Conservation (phyloP, 2,888 invertebrate genomes). For the Globia sparganii region DNA sequence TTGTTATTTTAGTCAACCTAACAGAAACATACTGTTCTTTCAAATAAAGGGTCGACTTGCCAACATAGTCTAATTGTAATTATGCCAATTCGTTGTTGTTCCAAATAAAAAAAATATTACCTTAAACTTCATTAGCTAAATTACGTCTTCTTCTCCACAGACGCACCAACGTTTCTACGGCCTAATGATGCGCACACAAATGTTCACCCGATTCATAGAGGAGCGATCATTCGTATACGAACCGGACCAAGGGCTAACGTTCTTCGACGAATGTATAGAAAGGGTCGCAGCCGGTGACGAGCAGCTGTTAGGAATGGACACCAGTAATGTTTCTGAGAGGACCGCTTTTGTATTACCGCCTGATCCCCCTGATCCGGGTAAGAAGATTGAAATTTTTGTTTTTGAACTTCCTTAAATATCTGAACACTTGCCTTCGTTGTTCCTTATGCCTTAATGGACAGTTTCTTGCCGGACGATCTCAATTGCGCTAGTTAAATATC, state of each 20-base stretch:
- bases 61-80: not conserved
- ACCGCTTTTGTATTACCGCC: slow-evolving; percentile 99
- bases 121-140: not conserved
- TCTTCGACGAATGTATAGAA: slow-evolving; percentile 99
- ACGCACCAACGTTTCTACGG: slow-evolving; percentile 96
- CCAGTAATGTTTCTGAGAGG: slow-evolving; percentile 94
- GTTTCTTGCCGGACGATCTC: not conserved
- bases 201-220: slow-evolving; percentile 99
- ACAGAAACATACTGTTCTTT: not conserved
- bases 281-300: slow-evolving; percentile 89
- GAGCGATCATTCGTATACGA: slow-evolving; percentile 99
- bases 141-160: slow-evolving; percentile 72
- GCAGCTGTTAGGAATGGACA: slow-evolving; percentile 95
- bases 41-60: not conserved
- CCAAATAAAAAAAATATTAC: not conserved
- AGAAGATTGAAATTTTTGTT: not conserved
- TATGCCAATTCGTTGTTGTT: not conserved
- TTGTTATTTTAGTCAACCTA: not conserved
- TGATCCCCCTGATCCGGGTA: slow-evolving; percentile 91
- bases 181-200: slow-evolving; percentile 97
- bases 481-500: not conserved
- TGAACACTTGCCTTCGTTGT: not conserved
- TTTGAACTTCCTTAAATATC: not conserved
- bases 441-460: no score
- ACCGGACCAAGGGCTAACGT: slow-evolving; percentile 97